Conservation (phyloP, 2,113 vertebrate species). For the Pelobates fuscus region DNA sequence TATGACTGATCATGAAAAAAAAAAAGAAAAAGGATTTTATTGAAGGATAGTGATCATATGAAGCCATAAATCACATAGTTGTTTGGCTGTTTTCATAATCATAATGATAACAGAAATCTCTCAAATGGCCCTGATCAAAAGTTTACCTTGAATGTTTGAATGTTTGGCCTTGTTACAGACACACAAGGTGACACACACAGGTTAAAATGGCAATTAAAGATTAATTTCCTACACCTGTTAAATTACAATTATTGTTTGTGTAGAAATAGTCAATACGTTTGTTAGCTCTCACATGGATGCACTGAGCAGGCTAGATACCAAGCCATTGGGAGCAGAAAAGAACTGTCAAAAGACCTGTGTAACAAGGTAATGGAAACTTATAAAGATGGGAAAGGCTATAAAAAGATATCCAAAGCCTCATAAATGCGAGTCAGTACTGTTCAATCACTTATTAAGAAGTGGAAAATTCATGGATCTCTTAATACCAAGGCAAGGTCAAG, state of each 20-base stretch:
- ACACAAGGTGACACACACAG: neutral
- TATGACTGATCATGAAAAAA: constrained; percentile 4
- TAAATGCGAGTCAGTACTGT: neutral
- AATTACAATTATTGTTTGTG: neutral
- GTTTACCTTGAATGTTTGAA: neutral
- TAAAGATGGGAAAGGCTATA: neutral
- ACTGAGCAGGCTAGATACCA: constrained; percentile 11
- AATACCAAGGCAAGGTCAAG: neutral
- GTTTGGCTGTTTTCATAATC: neutral
- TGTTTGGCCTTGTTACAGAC: neutral
- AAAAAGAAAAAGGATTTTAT: neutral
- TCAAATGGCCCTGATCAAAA: neutral
- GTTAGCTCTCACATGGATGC: constrained; percentile 4
- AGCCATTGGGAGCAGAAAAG: neutral
- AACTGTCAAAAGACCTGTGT: neutral
- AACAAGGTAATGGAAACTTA: neutral
- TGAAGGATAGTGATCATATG: neutral
- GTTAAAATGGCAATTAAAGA: constrained; percentile 9
- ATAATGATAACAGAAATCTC: constrained; percentile 1
- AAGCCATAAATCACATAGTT: neutral
- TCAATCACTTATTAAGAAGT: neutral
- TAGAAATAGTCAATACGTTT: neutral
- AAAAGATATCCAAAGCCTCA: neutral
- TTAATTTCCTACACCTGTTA: neutral
- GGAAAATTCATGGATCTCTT: neutral